Conservation (phyloP, 1,140 invertebrate genomes). For the Platorchestia sp. region DNA sequence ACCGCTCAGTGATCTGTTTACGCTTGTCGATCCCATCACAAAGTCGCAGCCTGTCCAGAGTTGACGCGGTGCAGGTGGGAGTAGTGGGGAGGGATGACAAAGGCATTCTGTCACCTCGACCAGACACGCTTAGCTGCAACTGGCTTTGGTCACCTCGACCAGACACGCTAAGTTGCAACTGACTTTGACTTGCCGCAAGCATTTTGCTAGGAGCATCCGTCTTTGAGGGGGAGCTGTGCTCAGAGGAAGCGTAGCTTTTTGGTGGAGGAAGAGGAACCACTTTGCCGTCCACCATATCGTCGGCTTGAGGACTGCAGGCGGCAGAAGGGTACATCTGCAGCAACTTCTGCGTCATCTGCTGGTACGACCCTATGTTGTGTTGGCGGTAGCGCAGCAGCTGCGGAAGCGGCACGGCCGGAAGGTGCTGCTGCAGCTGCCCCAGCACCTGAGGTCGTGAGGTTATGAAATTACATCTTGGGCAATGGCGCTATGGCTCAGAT, state of each 20-base stretch:
- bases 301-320: not conserved
- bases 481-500: no score
- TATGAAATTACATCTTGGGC: not conserved
- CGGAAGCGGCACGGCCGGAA: not conserved
- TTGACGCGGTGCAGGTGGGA: not conserved
- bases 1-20: not conserved
- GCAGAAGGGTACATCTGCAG: not conserved
- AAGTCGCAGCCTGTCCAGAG: not conserved
- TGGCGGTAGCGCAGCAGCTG: conserved; percentile 21
- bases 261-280: not conserved
- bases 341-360: conserved; percentile 37
- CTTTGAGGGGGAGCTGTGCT: not conserved
- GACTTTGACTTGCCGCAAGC: conserved; percentile 11
- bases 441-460: not conserved
- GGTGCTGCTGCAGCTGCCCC: conserved; percentile 22
- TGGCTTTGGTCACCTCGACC: not conserved
- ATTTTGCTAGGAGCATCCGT: not conserved
- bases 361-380: conserved; percentile 12
- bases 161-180: conserved; percentile 9
- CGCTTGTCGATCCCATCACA: not conserved
- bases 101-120: not conserved
- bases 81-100: conserved; percentile 13
- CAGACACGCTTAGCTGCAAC: not conserved
- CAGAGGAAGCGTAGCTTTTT: not conserved
- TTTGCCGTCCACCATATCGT: not conserved